Conservation (phyloP, 2,888 invertebrate species). For the Tetanocera ferruginea region DNA sequence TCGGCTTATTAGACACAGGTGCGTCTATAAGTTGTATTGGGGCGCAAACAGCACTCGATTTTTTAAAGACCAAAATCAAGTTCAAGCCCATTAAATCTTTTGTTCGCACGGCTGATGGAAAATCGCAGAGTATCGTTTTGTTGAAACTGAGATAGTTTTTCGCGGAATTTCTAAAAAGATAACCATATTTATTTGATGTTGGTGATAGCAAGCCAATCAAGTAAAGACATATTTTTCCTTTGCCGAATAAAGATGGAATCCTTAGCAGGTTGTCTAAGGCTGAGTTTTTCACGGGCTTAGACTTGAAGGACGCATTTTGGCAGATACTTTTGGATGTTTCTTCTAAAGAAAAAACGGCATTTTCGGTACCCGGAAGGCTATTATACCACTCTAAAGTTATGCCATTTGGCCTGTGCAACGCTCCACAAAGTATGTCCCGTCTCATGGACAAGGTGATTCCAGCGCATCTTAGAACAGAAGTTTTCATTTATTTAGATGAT, state of each 20-base stretch:
- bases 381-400: constrained; percentile 8
- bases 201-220: too few relatives aligned
- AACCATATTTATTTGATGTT: not conserved
- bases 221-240: too few relatives aligned
- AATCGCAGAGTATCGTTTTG: constrained; percentile 7
- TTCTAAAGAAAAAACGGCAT: constrained; percentile 22
- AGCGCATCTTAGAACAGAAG: not conserved
- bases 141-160: constrained; percentile 12
- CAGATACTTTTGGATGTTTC: not conserved
- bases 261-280: constrained; percentile 7
- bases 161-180: not conserved
- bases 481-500: constrained; percentile 32
- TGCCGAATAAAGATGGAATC: constrained; percentile 6
- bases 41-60: not conserved
- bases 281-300: constrained; percentile 10
- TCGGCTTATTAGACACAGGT: not conserved
- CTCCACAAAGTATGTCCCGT: constrained; percentile 13
- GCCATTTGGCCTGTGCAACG: constrained; percentile 30
- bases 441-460: constrained; percentile 2
- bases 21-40: not conserved
- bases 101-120: constrained; percentile 28
- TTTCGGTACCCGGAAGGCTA: constrained; percentile 9
- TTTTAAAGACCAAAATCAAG: not conserved
- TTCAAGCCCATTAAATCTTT: not conserved
- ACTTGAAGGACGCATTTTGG: constrained; percentile 28